A percentile compares a stretch with the other conserved stretches of the same genome.
These are phyloP conservation scores for Gavia stellata DNA, from an alignment of 2,113 vertebrate genomes.

Conservation along the genomic window DNA sequence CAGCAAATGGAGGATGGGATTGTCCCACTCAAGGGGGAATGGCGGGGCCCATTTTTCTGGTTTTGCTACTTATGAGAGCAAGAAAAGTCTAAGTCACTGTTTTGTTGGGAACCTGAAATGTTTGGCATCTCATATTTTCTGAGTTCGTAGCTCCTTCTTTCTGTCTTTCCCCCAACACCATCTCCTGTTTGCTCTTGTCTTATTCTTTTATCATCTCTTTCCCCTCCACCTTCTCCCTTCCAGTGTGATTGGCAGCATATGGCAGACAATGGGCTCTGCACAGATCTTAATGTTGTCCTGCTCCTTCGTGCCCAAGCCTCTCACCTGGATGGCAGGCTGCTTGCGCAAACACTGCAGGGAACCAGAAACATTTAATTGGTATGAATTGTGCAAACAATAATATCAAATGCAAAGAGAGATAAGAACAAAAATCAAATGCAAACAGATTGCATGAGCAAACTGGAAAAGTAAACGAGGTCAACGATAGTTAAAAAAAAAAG, in stretches of 20 bases:
- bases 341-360: background rate
- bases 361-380: background rate
- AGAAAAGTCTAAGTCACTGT: background rate
- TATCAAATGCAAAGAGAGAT: background rate
- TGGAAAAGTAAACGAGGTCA: background rate
- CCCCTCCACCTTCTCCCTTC: background rate
- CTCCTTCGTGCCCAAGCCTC: background rate
- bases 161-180: background rate
- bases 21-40: background rate
- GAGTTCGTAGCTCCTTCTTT: background rate
- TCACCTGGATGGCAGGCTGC: background rate
- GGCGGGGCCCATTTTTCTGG: background rate
- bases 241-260: background rate
- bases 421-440: background rate
- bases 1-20: background rate
- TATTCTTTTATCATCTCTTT: background rate
- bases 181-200: background rate
- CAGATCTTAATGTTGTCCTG: background rate
- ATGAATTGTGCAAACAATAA: background rate
- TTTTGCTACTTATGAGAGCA: background rate
- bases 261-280: background rate
- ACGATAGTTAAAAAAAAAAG: background rate
- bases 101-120: background rate
- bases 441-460: background rate
- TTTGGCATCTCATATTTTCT: background rate